Base-by-base conservation (phyloP, 30 jellyfish, hydroid and myxozoan species). In the Hydra vulgaris region DNA sequence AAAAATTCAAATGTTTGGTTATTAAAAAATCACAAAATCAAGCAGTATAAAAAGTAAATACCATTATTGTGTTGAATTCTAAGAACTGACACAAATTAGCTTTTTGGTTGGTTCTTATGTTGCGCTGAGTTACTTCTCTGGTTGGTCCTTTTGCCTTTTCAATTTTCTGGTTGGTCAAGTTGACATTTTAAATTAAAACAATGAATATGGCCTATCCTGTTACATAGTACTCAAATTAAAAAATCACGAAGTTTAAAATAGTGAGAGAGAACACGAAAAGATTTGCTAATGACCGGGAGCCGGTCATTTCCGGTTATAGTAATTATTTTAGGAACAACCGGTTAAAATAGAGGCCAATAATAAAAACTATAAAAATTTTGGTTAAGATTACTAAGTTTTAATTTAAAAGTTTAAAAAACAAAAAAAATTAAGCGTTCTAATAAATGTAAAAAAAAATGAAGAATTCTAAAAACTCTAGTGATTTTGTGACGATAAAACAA, bases 81-180 rank as follows among this genome's bases (percentile, higher is more conserved):
- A 40, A 40, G 61, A 40, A 40, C 61, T 40, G 61, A 40, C 61
- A 40, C 61, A 40, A 40, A 40, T 40, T 40, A 40, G 61, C 61
- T 40, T 40, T 40, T 12, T 71, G 79, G 79, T 71, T 71, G 79
- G 79, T 20, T 71, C 79, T 71, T 71, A 17, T 71, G 79, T 53
- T 20, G 27, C 61, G 61, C 56, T 17, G 27, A 71, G 79, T 71
- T 71, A 71, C 79, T 53, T 12, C 79, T 71, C 79, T 71, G 79
- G 79, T 71, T 71, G 79, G 79, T 71, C 53, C 79, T 71, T 71
- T 71, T 40, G 12, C 61, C 61, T 40, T 40, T 40, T 40, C 8
- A 40, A 40, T 3, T 40, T 12, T 40, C 61, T 40, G 61, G 61
- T 40, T 40, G 61, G 61, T 40, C 61, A 40, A 40, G 61, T 40